Base-by-base conservation (phyloP, 1,140 invertebrate genomes). In the Bombus confusus region DNA sequence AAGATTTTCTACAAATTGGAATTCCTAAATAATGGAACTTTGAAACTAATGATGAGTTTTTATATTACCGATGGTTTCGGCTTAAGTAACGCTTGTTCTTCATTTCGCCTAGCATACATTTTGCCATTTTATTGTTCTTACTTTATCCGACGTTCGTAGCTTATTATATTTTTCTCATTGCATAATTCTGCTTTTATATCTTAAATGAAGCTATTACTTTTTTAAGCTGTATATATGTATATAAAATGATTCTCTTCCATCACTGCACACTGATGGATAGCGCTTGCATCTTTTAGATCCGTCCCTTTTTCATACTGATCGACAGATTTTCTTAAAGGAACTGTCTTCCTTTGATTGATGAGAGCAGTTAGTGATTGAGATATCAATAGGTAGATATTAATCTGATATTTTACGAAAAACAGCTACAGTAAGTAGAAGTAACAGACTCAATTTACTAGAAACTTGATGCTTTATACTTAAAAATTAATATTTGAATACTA, bases 331-430 rank as follows among this genome's bases (percentile, higher is more conserved):
- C 41, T 47, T 6, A 3, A 13, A 52, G 34, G n/a, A 34, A 25
- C 13, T 34, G 37, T 64, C 59, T 69, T 12, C 9, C 34, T 62
- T 25, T 80, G 77, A 80, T 80, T 37, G 62, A 80, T 69, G 77
- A 80, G 64, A 28, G 39, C 0, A n/a, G 8, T 15, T 8, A 78
- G 39, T 10, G 77, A 68, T 18, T 64, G 15, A 34, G 1, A 43
- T 78, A 43, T 31, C 39, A 39, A 34, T 13, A n/a, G 15, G 22
- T n/a, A n/a, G 13, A 34, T n/a, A 62, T n/a, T 62, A 77, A 78
- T 43, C 22, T 18, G 2, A 43, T 15, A 37, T 66, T 34, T 43
- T 4, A 15, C 13, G 22, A 28, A 25, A 8, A 66, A 13, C 6
- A 4, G 0, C 41, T 22, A 10, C 9, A 1, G n/a, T n/a, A n/a